Percentiles rank a stretch among this genome's conserved stretches.
Evolutionary conservation across 2,113 vertebrate species (phyloP).

Genomic region (Gallinago paraguaiae): DNA sequence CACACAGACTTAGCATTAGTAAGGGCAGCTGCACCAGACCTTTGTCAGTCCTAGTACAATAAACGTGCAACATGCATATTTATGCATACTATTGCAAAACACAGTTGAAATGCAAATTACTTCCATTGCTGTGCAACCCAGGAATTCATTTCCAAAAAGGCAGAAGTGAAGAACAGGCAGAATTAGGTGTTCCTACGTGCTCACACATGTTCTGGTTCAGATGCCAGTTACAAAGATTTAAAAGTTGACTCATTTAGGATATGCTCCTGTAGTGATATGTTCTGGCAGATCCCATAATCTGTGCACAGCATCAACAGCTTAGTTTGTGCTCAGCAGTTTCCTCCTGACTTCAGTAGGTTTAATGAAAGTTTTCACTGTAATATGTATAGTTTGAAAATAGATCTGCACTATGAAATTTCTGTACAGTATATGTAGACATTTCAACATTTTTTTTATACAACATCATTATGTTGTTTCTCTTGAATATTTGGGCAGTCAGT

Average conservation of each 20-base stretch:
- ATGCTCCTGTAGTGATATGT: not conserved
- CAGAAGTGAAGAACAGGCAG: not conserved
- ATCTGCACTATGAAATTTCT: not conserved
- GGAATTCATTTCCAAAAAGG: not conserved
- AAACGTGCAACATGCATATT: not conserved
- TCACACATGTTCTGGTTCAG: not conserved
- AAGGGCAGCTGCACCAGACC: not conserved
- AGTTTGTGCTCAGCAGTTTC: not conserved
- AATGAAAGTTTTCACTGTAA: not conserved
- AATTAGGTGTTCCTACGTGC: not conserved
- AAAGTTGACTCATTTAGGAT: not conserved
- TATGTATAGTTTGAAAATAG: not conserved
- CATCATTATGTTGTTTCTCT: not conserved
- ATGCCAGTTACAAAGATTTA: not conserved
- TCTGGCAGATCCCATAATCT: not conserved
- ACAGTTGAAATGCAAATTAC: not conserved
- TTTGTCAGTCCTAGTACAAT: not conserved
- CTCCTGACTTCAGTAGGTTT: not conserved
- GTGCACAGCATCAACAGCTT: rapidly evolving
- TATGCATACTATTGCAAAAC: not conserved
- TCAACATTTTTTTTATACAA: not conserved
- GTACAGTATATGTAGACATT: not conserved
- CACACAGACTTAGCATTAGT: not conserved
- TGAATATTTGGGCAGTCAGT: not conserved
- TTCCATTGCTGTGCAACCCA: not conserved